Evolutionary conservation across 2,797 vertebrate species (phyloP), one percentile per base, ranked within the genome.

Genomic region (Sardinella longiceps): DNA sequence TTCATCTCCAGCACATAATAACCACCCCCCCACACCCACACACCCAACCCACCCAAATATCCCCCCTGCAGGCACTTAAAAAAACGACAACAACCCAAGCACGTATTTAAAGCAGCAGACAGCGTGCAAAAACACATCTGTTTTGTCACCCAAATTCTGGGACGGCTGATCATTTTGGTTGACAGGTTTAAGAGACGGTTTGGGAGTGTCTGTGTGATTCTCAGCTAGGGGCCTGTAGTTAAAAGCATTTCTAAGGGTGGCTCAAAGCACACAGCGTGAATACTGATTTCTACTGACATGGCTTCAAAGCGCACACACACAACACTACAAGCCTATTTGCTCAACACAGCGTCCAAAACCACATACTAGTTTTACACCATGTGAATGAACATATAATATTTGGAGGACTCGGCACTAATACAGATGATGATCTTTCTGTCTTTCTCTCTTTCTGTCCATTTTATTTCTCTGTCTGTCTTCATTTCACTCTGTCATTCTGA

Each of bases 261-360:
- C 11, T 77, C 33, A 39, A 20, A 20, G 70, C 70, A 23, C 70
- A 77, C 70, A 10, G 33, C 6, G 5, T 77, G 70, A 39, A 77
- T 77, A 37, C 70, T 77, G 37, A 77, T 77, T 37, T n/a, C 37
- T 43, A 77, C 70, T 77, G 70, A 77, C 70, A 18, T 18, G 66
- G 30, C 66, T 74, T 74, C 30, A 77, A 77, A 77, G 70, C 37
- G 1, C 33, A 20, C 18, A 77, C 33, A 20, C 18, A 77, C 33
- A 39, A 77, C 37, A 23, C 33, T 20, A 5, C 33, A 15, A 7
- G 70, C 37, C 63, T 70, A 23, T 23, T 77, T 43, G 70, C 33
- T 23, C 33, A 23, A 43, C 33, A 39, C 33, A 39, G 66, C 33
- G 18, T 74, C 30, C 60, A 14, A 63, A 63, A 63, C 12, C 30